These are phyloP conservation scores for Pteromalus puparum DNA, from an alignment of 1,140 invertebrate genomes.

Conservation along the genomic window DNA sequence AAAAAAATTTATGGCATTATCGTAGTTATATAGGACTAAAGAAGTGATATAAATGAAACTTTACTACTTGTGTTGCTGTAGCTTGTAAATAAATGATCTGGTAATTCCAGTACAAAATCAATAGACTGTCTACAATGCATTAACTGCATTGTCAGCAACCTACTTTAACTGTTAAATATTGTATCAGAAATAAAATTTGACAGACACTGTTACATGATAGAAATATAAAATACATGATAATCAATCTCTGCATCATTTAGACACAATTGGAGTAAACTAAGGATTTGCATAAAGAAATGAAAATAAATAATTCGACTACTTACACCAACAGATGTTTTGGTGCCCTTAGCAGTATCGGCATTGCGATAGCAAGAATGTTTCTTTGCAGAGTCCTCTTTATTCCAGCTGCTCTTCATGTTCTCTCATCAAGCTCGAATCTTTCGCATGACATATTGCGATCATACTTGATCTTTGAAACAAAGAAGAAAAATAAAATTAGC, in stretches of 20 bases:
- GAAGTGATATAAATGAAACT: background rate
- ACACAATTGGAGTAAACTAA: background rate
- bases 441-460: slow-evolving; percentile 12
- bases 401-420: slow-evolving; percentile 49
- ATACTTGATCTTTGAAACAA: slow-evolving; percentile 37
- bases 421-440: slow-evolving; percentile 18
- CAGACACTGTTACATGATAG: too few species aligned
- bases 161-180: background rate
- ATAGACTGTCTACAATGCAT: background rate
- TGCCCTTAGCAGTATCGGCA: slow-evolving; percentile 27
- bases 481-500: background rate
- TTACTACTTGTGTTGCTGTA: background rate
- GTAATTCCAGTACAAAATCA: background rate
- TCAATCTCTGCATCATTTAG: background rate
- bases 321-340: slow-evolving; percentile 43
- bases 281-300: background rate
- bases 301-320: background rate
- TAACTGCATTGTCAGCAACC: background rate
- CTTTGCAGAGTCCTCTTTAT: slow-evolving; percentile 41
- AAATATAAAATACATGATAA: background rate
- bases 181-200: background rate
- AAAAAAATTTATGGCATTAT: background rate
- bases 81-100: background rate
- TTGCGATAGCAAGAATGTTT: slow-evolving; percentile 43
- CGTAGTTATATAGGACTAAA: background rate